Base-by-base conservation (phyloP, 1,140 invertebrate genomes). In the Aradophagus sp. region DNA sequence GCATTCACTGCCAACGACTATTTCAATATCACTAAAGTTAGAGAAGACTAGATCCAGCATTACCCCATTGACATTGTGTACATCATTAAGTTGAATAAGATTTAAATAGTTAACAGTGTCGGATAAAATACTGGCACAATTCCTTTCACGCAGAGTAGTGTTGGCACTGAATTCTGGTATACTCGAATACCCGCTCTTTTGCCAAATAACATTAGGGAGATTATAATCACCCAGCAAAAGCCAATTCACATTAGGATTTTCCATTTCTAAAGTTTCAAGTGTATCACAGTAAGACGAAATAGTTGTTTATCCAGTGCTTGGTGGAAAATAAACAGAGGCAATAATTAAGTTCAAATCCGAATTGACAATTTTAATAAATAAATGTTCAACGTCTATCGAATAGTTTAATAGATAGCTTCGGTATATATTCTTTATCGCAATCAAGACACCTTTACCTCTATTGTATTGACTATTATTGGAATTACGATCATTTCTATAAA, bases 11-110 rank as follows among this genome's bases (percentile, higher is more conserved):
- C 4, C 2, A 5, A 0, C 2, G 15, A 1, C 0, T 5, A 20
- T 2, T 3, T 23, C 20, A 8, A 5, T 4, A 5, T 23, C 8
- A 23, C 8, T 8, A 5, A 5, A 31, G 16, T 53, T 32, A 6
- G 50, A 53, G 27, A 53, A 53, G 2, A 53, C 15, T 17, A 41
- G 8, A 26, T 53, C 50, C 5, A 53, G 29, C 11, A 34, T 53
- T 1, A n/a, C 19, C 14, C 34, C 34, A n/a, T 11, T 10, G 0
- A 3, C 11, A 12, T 53, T 53, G n/a, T 2, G 2, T 13, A 41
- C 12, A 20, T 0, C 0, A 14, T 53, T 53, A 2, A 41, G 1
- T 53, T 41, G 50, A 41, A 32, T 20, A 5, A 41, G 10, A 53
- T 53, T 53, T 8, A 53, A 34, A 26, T 32, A 42, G 34, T 5